Base-by-base conservation (phyloP, 2,888 invertebrate genomes). In the Standfussiana lucernea region DNA sequence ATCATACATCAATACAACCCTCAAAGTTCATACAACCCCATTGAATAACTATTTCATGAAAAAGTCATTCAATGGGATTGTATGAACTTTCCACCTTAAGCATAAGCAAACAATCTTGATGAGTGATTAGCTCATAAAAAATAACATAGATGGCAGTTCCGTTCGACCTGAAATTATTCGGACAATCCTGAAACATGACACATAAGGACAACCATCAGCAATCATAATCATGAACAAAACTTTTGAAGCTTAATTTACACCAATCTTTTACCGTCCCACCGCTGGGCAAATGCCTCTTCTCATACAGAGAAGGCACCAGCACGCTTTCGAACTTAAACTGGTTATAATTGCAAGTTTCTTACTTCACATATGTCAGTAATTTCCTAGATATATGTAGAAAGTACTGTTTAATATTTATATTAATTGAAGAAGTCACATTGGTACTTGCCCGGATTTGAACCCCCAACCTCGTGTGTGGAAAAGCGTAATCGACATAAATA, bases 401-500 rank as follows among this genome's bases (percentile, higher is more conserved):
- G 8, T 47, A 21, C 47, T n/a, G n/a, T n/a, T n/a, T n/a, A n/a
- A n/a, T n/a, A 13, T 47, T 13, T 3, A 24, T 50, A 50, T 53
- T 1, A 47, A 4, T 53, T 11, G n/a, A 53, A n/a, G 0, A 28
- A 6, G 2, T 56, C 2, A 28, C 56, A 28, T 28, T 56, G 28
- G 56, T 56, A 28, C 56, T 32, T 59, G 7, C 28, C 28, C 28
- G 7, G 5, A 32, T 32, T 59, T 59, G 7, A 56, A 56, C 7
- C 28, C 7, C 1, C 7, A 59, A 18, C 32, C 18, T 59, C 3
- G 1, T 8, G 3, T 15, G 28, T 28, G 2, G 15, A 13, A 28
- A 56, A 7, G 28, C 15, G 56, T 56, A 28, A 56, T 15, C 28
- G 56, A 2, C 35, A 40, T 21, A 37, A 80, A 75, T 62, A 45